phyloP scores from a whole-genome alignment of 2,797 vertebrate genomes.

The Coregonus sp. region DNA sequence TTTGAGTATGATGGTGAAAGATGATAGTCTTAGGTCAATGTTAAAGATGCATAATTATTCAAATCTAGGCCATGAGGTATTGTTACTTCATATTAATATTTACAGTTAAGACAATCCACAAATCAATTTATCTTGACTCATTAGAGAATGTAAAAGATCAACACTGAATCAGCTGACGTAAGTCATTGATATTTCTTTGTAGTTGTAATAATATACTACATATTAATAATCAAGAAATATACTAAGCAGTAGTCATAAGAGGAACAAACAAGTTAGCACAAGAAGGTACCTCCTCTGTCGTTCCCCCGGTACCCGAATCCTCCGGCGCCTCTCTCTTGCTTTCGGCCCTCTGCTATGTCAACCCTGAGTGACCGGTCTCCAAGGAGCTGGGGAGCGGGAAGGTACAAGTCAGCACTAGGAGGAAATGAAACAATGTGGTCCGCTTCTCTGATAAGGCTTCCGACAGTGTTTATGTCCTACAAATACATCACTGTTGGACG shows the following conservation, averaged over 20 bases:
- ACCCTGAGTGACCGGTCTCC: slow-evolving; percentile 90
- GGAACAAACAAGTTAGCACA: background rate
- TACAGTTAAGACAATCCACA: background rate
- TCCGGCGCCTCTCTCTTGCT: slow-evolving; percentile 85
- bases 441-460: background rate
- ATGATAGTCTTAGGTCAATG: background rate
- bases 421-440: background rate
- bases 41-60: background rate
- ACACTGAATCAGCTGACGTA: background rate
- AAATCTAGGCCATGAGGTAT: background rate
- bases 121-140: background rate
- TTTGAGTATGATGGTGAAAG: slow-evolving; percentile 21
- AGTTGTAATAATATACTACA: background rate
- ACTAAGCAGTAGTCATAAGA: background rate
- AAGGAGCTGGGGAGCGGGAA: slow-evolving; percentile 74
- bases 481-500: background rate
- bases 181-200: background rate
- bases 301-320: slow-evolving; percentile 97
- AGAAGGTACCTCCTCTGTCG: slow-evolving; percentile 88
- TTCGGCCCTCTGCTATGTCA: slow-evolving; percentile 96
- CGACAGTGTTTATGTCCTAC: background rate
- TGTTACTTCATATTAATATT: background rate
- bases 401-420: background rate
- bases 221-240: background rate
- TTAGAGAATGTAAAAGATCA: background rate